Conservation (phyloP, 2,888 invertebrate species). For the Hecatera dysodea region DNA sequence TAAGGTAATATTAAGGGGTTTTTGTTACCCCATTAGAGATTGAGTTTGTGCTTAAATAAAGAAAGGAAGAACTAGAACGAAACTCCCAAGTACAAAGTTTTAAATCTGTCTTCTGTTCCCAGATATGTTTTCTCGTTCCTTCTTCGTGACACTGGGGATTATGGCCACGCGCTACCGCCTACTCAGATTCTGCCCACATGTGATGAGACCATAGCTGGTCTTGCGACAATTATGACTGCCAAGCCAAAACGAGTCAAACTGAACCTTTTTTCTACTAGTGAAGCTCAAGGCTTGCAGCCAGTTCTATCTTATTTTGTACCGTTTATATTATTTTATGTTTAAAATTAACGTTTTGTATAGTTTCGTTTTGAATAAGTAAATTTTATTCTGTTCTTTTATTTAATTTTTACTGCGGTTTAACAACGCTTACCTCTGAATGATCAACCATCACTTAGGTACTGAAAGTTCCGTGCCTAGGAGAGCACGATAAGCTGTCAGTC, state of each 20-base stretch:
- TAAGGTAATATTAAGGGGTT: slow-evolving; percentile 11
- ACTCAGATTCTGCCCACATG: slow-evolving; percentile 92
- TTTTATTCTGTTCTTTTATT: not conserved
- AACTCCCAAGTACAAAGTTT: no score
- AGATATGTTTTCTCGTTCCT: slow-evolving; percentile 81
- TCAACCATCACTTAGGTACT: no score
- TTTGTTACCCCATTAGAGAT: not conserved
- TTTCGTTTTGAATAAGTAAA: not conserved
- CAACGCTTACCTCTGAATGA: no score
- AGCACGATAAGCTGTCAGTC: no score
- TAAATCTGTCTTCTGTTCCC: slow-evolving; percentile 28
- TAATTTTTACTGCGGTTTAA: no score
- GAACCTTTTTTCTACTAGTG: slow-evolving; percentile 56
- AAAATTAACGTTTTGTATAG: slow-evolving; percentile 32
- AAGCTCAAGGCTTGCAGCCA: slow-evolving; percentile 3
- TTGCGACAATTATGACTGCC: slow-evolving; percentile 86
- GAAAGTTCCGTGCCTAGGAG: no score
- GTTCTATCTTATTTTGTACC: slow-evolving; percentile 28
- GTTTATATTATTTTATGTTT: slow-evolving; percentile 33
- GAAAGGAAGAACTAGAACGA: no score
- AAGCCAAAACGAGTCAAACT: slow-evolving; percentile 68
- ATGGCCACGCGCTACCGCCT: slow-evolving; percentile 93
- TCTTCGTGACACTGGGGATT: slow-evolving; percentile 92
- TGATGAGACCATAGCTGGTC: slow-evolving; percentile 90
- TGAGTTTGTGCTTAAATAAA: no score